Percentiles rank a stretch among this genome's conserved stretches.
These are phyloP conservation scores for Metaphire vulgaris DNA, from an alignment of 1,140 invertebrate genomes.

Conservation along the genomic window DNA sequence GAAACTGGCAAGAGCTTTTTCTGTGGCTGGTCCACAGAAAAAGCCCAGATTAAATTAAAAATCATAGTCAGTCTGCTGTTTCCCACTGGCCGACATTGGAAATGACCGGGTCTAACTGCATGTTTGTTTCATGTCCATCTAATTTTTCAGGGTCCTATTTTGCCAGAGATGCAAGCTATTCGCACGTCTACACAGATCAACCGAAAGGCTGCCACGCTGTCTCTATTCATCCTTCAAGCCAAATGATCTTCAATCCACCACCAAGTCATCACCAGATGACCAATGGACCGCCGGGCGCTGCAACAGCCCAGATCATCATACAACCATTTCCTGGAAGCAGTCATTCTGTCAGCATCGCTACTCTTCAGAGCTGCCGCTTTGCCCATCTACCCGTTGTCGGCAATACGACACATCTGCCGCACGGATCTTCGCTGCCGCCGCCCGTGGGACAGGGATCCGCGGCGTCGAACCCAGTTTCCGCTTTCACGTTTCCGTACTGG, in stretches of 20 bases:
- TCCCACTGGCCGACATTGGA: too few relatives aligned
- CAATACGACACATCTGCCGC: background rate
- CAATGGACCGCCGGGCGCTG: background rate
- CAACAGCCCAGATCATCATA: slow-evolving; percentile 12
- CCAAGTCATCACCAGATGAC: slow-evolving; percentile 7
- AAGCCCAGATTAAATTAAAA: too few relatives aligned
- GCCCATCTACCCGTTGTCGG: slow-evolving; percentile 9
- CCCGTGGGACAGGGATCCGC: background rate
- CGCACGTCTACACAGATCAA: slow-evolving; percentile 25
- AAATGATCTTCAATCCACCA: slow-evolving; percentile 13
- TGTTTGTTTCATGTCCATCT: too few relatives aligned
- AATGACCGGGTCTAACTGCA: too few relatives aligned
- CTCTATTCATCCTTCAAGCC: slow-evolving; percentile 1
- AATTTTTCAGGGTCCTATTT: slow-evolving; percentile 26
- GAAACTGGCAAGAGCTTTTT: too few relatives aligned
- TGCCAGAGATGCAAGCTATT: slow-evolving; percentile 27
- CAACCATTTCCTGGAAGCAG: slow-evolving; percentile 17
- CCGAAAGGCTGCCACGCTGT: background rate
- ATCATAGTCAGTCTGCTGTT: too few relatives aligned
- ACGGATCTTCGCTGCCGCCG: background rate
- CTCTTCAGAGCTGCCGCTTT: slow-evolving; percentile 15
- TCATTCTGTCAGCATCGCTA: slow-evolving; percentile 23
- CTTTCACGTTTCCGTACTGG: background rate
- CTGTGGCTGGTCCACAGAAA: too few relatives aligned
- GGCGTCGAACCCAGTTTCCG: background rate